phyloP scores from a whole-genome alignment of 2,113 vertebrate species.

The Lamprologus callipterus region DNA sequence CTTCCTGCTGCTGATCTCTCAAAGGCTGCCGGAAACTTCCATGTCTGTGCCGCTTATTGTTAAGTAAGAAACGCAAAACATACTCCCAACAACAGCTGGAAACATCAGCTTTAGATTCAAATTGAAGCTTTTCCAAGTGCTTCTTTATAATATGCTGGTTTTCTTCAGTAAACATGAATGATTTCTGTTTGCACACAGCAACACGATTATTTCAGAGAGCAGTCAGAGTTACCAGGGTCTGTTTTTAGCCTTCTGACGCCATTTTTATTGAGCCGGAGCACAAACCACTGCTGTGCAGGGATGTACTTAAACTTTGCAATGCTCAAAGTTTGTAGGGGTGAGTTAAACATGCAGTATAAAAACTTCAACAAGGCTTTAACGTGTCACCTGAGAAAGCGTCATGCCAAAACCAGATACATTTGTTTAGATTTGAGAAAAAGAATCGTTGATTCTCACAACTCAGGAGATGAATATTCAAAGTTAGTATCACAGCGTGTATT shows the following conservation, averaged over 20 bases:
- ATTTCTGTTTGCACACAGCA: not conserved
- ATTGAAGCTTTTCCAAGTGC: too few species aligned
- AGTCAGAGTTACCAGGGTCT: not conserved
- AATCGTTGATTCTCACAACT: not conserved
- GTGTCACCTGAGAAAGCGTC: not conserved
- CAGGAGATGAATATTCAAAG: not conserved
- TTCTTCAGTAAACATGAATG: not conserved
- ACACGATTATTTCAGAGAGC: not conserved
- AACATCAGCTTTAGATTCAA: too few species aligned
- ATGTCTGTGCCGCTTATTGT: conserved; percentile 85
- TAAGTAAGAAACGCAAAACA: conserved; percentile 73
- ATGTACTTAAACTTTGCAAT: not conserved
- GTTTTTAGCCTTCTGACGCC: not conserved
- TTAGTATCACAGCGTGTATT: not conserved
- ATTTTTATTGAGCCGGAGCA: not conserved
- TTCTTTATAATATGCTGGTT: not conserved
- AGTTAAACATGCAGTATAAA: not conserved
- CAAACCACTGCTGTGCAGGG: not conserved
- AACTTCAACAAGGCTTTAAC: not conserved
- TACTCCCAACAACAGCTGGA: not conserved
- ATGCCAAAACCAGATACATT: not conserved
- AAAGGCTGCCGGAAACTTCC: conserved; percentile 86
- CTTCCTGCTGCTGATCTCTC: conserved; percentile 92
- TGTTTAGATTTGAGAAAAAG: not conserved
- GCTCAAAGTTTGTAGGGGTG: not conserved